Percentiles rank a stretch among this genome's conserved stretches.
Evolutionary conservation across 2,888 invertebrate species (phyloP).

Genomic region (Atrina japonica): DNA sequence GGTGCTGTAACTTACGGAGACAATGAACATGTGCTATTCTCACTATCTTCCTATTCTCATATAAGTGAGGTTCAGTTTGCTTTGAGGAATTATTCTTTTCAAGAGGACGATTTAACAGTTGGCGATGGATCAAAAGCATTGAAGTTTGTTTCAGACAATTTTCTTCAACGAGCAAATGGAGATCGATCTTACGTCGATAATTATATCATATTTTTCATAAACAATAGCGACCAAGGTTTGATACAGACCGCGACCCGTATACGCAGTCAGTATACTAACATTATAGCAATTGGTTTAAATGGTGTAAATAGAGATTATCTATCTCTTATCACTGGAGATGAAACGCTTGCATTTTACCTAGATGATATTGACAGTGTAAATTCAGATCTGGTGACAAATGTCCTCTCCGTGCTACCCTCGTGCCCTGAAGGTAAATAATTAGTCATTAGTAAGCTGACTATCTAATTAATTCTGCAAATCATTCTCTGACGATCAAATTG

Average conservation of each 20-base stretch:
- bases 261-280: background rate
- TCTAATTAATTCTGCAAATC: too few relatives aligned
- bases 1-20: slow-evolving; percentile 2
- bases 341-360: background rate
- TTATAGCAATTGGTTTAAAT: background rate
- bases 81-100: background rate
- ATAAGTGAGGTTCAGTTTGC: background rate
- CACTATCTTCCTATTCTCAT: background rate
- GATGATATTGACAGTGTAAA: background rate
- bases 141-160: background rate
- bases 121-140: background rate
- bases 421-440: too few relatives aligned
- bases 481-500: too few relatives aligned
- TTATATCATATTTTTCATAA: background rate
- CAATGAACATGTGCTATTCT: background rate
- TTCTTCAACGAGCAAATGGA: background rate
- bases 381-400: background rate
- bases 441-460: too few relatives aligned
- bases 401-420: too few relatives aligned
- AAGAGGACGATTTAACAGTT: background rate
- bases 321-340: background rate
- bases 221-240: background rate
- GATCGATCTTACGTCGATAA: background rate
- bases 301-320: background rate
- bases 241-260: background rate